Percentiles rank a stretch among this genome's conserved stretches.
Conservation (phyloP, 2,888 invertebrate genomes). For the Drosophila tripunctata region DNA sequence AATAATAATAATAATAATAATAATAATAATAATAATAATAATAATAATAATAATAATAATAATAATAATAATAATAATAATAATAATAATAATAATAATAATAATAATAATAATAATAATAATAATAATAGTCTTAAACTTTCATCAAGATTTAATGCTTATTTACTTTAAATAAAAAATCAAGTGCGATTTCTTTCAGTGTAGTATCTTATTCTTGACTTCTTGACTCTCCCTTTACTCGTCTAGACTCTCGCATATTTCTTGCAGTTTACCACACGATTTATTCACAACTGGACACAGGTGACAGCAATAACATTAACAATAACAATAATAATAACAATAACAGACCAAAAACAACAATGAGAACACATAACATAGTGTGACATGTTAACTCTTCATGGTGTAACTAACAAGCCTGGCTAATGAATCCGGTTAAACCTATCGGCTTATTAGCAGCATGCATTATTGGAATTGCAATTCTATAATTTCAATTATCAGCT, state of each 20-base stretch:
- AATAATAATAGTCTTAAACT: too few species aligned
- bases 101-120: too few species aligned
- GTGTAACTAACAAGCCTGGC: slow-evolving; percentile 1
- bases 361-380: neutral
- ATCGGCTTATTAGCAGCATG: slow-evolving; percentile 2
- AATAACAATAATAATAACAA: neutral
- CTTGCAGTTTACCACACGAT: slow-evolving; percentile 10
- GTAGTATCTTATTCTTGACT: too few species aligned
- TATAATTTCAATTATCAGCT: slow-evolving; percentile 17
- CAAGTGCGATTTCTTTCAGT: too few species aligned
- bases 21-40: too few species aligned
- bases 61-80: too few species aligned
- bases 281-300: neutral
- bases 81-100: too few species aligned
- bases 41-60: too few species aligned
- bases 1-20: too few species aligned
- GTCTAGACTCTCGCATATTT: slow-evolving; percentile 10
- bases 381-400: slow-evolving; percentile 18
- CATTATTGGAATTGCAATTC: slow-evolving; percentile 12
- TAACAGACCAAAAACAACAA: neutral
- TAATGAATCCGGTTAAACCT: slow-evolving; percentile 46
- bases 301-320: slow-evolving; percentile 1
- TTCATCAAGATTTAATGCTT: too few species aligned
- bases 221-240: slow-evolving; percentile 39
- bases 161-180: too few species aligned